A percentile compares a stretch with the other conserved stretches of the same genome.
Evolutionary conservation across 2,888 invertebrate genomes (phyloP).

Genomic region (Leptinotarsa haldemani): DNA sequence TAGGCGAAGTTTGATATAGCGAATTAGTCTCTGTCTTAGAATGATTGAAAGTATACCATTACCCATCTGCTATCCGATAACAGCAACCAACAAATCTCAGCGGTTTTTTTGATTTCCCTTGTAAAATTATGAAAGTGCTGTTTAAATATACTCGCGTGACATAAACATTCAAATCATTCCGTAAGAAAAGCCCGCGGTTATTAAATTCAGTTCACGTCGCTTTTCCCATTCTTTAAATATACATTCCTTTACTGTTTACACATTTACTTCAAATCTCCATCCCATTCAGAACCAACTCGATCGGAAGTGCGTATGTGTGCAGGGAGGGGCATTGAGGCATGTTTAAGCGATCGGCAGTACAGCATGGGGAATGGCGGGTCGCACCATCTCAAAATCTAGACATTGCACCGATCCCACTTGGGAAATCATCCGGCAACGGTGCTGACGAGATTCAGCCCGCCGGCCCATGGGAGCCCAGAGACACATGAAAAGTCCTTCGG

Average conservation of each 20-base stretch:
- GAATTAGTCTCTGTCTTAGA: no score
- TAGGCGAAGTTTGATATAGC: no score
- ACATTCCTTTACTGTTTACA: constrained; percentile 21
- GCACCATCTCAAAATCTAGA: constrained; percentile 36
- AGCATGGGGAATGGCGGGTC: background rate
- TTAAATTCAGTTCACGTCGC: constrained; percentile 1
- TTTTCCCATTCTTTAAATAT: background rate
- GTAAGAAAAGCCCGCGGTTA: background rate
- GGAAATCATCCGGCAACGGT: constrained; percentile 54
- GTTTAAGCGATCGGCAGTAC: constrained; percentile 25
- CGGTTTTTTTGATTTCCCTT: no score
- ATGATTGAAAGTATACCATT: no score
- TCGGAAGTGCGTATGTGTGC: constrained; percentile 26
- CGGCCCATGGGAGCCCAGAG: constrained; percentile 44
- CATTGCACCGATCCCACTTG: constrained; percentile 48
- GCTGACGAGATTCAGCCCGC: constrained; percentile 49
- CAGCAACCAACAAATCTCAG: no score
- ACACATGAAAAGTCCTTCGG: constrained; percentile 39
- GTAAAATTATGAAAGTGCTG: no score
- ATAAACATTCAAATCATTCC: no score
- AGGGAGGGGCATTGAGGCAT: constrained; percentile 26
- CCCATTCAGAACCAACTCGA: constrained; percentile 11
- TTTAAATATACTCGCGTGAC: no score
- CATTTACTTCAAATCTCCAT: constrained; percentile 10
- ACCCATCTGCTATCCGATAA: no score